Percentiles rank a stretch among this genome's conserved stretches.
Evolutionary conservation across 2,113 vertebrate species (phyloP).

Genomic region (Anolis sagrei): DNA sequence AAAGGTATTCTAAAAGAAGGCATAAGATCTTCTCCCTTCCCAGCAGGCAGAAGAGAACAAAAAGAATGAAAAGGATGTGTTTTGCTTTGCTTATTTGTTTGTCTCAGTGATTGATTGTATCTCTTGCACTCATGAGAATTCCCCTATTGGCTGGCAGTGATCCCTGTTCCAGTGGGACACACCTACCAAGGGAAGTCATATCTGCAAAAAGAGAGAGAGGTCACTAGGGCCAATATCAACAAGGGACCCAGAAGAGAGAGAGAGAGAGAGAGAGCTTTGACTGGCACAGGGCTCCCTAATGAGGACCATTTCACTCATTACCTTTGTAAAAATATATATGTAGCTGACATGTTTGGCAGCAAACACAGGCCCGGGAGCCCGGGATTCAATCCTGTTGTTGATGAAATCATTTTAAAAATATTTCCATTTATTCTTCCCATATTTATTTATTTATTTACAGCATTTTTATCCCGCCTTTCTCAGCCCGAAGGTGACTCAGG

Average conservation of each 20-base stretch:
- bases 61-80: neutral
- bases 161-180: neutral
- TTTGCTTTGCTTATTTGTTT: slow-evolving; percentile 21
- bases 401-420: too few species aligned
- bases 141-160: neutral
- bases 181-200: slow-evolving; percentile 3
- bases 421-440: too few species aligned
- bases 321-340: neutral
- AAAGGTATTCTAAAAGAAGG: neutral
- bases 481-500: too few species aligned
- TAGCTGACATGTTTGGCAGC: neutral
- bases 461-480: too few species aligned
- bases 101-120: slow-evolving; percentile 19
- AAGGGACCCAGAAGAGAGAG: neutral
- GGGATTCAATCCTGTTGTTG: too few species aligned
- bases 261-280: neutral
- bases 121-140: slow-evolving; percentile 24
- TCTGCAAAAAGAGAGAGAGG: neutral
- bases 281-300: neutral
- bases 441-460: too few species aligned
- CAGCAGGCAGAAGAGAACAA: neutral
- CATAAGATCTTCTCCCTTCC: slow-evolving; percentile 32
- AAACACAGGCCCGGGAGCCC: neutral
- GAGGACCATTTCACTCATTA: too few species aligned
- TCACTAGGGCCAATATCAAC: neutral